A percentile compares a stretch with the other conserved stretches of the same genome.
phyloP scores from a whole-genome alignment of 1,140 invertebrate species.

The Magallana angulata region DNA sequence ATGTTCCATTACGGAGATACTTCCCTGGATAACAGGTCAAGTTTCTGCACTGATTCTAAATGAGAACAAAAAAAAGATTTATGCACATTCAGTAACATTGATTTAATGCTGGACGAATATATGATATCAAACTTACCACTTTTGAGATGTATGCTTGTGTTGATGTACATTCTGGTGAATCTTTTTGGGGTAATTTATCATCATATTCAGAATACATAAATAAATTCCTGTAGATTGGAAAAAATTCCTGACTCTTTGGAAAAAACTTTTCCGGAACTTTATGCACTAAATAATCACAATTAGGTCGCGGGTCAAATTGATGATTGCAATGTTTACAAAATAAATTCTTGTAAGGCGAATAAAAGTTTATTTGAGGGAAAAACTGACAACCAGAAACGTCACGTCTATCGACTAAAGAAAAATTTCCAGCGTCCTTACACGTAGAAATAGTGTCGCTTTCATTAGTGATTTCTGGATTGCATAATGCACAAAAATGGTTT shows the following conservation, averaged over 20 bases:
- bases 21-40: conserved; percentile 11
- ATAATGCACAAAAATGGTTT: not conserved
- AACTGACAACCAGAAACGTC: not conserved
- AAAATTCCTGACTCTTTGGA: not conserved
- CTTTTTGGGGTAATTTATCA: no score
- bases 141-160: no score
- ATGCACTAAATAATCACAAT: no score
- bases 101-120: no score
- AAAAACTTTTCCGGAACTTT: not conserved
- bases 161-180: no score
- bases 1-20: not conserved
- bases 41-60: no score
- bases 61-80: no score
- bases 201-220: not conserved
- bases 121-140: no score
- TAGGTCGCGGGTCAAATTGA: not conserved
- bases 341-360: not conserved
- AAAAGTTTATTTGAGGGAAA: not conserved
- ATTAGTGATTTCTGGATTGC: not conserved
- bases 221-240: not conserved
- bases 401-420: no score
- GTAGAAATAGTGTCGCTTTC: not conserved
- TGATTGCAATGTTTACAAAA: not conserved
- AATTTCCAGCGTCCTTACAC: not conserved
- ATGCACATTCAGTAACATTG: no score